These are phyloP conservation scores for Sebastes minor DNA, from an alignment of 2,797 vertebrate species.

Conservation along the genomic window DNA sequence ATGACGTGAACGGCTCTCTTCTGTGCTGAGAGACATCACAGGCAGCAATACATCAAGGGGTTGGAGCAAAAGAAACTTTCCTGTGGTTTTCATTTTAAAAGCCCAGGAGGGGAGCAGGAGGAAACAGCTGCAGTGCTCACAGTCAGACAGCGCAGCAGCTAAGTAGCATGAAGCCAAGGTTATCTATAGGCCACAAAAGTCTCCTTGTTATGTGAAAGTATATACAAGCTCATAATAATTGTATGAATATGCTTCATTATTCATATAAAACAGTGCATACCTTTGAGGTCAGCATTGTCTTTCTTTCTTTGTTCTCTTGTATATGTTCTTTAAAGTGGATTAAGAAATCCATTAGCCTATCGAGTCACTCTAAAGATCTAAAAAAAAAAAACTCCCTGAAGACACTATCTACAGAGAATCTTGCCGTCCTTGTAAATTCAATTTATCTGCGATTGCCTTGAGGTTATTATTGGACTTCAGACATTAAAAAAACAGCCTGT, in stretches of 20 bases:
- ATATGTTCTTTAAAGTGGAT: slow-evolving; percentile 6
- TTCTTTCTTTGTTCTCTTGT: background rate
- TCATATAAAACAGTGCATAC: background rate
- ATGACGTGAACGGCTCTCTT: slow-evolving; percentile 18
- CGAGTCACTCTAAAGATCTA: slow-evolving; percentile 16
- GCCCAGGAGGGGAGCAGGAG: slow-evolving; percentile 12
- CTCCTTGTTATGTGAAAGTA: background rate
- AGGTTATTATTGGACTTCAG: slow-evolving; percentile 33
- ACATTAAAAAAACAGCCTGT: slow-evolving; percentile 24
- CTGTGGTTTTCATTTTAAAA: slow-evolving; percentile 44
- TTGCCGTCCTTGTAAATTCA: slow-evolving; percentile 31
- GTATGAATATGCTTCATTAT: slow-evolving; percentile 15
- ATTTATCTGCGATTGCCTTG: slow-evolving; percentile 34
- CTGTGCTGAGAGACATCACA: slow-evolving; percentile 34
- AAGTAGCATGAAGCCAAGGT: slow-evolving; percentile 10
- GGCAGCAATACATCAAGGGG: slow-evolving; percentile 25
- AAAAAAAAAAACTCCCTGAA: background rate
- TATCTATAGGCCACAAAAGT: background rate
- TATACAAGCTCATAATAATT: background rate
- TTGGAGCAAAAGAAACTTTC: slow-evolving; percentile 21
- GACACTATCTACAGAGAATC: slow-evolving; percentile 23
- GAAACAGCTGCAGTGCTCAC: slow-evolving; percentile 48
- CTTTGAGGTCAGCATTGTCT: background rate
- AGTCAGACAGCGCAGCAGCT: slow-evolving; percentile 2
- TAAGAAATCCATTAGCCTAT: slow-evolving; percentile 20